Evolutionary conservation across 1,140 invertebrate species (phyloP).

Genomic region (silkworm (Bombyx mori)): DNA sequence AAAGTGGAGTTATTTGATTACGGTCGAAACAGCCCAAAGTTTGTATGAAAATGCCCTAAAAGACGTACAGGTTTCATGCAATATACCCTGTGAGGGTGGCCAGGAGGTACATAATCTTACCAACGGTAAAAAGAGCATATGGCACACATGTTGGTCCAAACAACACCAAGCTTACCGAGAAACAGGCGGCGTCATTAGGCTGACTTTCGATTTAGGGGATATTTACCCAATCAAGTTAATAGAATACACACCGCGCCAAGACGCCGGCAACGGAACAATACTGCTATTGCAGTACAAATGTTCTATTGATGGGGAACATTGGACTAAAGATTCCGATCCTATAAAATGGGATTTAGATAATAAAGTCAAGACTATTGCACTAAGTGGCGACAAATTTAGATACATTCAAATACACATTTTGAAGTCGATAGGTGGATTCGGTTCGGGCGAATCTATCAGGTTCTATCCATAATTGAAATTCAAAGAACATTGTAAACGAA

Average conservation of each 20-base stretch:
- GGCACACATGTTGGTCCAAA: constrained; percentile 42
- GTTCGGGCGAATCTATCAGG: constrained; percentile 35
- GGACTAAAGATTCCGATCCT: constrained; percentile 27
- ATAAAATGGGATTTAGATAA: constrained; percentile 28
- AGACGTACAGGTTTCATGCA: constrained; percentile 37
- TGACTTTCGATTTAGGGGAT: constrained; percentile 39
- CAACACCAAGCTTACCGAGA: constrained; percentile 19
- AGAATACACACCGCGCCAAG: constrained; percentile 38
- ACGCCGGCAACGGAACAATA: constrained; percentile 48
- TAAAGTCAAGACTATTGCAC: constrained; percentile 28
- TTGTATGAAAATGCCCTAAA: constrained; percentile 29
- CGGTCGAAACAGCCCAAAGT: constrained; percentile 23
- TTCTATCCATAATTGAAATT: constrained; percentile 15
- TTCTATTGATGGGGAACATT: constrained; percentile 29
- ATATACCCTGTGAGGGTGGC: constrained; percentile 35
- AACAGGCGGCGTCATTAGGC: constrained; percentile 21
- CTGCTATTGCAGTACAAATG: constrained; percentile 32
- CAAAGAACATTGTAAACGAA: constrained; percentile 1
- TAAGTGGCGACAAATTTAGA: constrained; percentile 31
- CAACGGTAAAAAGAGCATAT: constrained; percentile 25
- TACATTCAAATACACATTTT: constrained; percentile 36
- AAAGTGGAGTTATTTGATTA: constrained; percentile 40
- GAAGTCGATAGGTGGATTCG: constrained; percentile 35
- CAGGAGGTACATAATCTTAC: constrained; percentile 41
- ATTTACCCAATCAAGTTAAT: constrained; percentile 36